Conservation (phyloP, 64 coral and sea anemone species). For the Pachyseris speciosa region DNA sequence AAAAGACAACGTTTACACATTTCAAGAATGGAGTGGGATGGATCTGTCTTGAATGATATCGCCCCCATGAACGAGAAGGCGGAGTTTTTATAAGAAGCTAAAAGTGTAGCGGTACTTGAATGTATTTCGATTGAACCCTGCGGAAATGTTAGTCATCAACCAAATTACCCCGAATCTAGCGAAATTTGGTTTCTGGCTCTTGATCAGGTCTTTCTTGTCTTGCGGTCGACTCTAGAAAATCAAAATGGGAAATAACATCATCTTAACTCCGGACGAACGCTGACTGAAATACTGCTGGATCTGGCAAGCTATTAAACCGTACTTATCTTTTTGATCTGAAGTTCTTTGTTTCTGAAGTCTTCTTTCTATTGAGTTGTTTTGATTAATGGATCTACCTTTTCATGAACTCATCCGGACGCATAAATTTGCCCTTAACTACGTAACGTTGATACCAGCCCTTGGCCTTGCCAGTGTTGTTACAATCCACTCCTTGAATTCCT, state of each 20-base stretch:
- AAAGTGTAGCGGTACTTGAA: too few relatives aligned
- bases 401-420: too few relatives aligned
- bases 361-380: neutral
- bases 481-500: too few relatives aligned
- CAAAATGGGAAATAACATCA: neutral
- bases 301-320: neutral
- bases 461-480: too few relatives aligned
- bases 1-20: neutral
- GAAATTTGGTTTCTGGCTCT: neutral
- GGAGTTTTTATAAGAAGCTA: neutral
- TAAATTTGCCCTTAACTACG: too few relatives aligned
- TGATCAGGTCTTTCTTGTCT: neutral
- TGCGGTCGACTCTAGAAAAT: neutral
- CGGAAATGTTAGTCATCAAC: neutral
- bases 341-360: neutral
- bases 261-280: neutral
- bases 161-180: neutral
- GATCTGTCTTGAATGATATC: neutral
- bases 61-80: neutral
- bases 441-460: too few relatives aligned
- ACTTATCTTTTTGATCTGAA: neutral
- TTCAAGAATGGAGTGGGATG: neutral
- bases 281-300: neutral
- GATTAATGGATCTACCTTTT: neutral
- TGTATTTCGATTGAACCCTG: too few relatives aligned